These are phyloP conservation scores for Clarias magur DNA, from an alignment of 2,113 vertebrate genomes.

Conservation along the genomic window DNA sequence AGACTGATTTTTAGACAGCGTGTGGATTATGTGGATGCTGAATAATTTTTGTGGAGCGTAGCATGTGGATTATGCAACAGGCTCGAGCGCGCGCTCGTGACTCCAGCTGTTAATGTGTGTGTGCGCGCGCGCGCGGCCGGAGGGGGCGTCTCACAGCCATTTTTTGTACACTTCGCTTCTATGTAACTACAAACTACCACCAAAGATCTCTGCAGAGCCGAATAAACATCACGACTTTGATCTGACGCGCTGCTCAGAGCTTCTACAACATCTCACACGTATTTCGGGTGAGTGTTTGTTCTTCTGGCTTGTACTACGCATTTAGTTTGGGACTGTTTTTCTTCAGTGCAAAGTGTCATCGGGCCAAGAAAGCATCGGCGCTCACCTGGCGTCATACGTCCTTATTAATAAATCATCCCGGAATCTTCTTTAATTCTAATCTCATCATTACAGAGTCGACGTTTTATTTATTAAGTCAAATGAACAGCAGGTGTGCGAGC, in stretches of 20 bases:
- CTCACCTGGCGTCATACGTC: neutral
- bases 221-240: neutral
- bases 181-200: slow-evolving; percentile 1
- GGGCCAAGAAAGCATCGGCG: slow-evolving; percentile 6
- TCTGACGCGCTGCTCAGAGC: neutral
- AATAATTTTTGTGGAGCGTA: too few relatives aligned
- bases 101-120: neutral
- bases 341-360: neutral
- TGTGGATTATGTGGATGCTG: too few relatives aligned
- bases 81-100: slow-evolving; percentile 39
- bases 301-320: neutral
- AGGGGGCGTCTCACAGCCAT: slow-evolving; percentile 27
- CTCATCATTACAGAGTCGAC: neutral
- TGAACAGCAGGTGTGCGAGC: neutral
- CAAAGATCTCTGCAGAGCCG: slow-evolving; percentile 5
- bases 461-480: neutral
- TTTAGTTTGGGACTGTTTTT: neutral
- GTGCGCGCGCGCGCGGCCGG: neutral
- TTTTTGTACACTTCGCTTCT: neutral
- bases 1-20: neutral
- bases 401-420: neutral
- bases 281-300: slow-evolving; percentile 27
- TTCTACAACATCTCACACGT: neutral
- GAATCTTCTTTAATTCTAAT: neutral
- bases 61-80: slow-evolving; percentile 45